phyloP scores from a whole-genome alignment of 2,113 vertebrate genomes.

The Xiphophorus couchianus region DNA sequence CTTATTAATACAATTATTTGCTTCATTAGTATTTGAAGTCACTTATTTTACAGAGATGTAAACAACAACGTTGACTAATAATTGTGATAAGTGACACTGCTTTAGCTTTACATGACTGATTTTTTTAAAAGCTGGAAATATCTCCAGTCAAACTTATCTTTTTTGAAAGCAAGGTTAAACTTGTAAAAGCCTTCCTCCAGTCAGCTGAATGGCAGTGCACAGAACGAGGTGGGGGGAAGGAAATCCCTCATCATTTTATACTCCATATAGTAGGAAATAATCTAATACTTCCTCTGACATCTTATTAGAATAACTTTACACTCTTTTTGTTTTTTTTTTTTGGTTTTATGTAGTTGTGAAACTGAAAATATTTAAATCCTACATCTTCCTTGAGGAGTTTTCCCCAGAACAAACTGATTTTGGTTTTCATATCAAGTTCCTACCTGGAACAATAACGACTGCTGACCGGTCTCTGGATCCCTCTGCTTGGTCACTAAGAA shows the following conservation, averaged over 20 bases:
- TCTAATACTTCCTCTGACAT: no score
- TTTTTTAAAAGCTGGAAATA: neutral
- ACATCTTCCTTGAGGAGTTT: no score
- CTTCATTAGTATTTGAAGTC: no score
- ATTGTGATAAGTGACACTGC: no score
- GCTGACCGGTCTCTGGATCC: constrained; percentile 91
- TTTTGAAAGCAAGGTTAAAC: no score
- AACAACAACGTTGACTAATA: no score
- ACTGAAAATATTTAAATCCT: no score
- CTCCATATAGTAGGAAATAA: no score
- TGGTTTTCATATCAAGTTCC: constrained; percentile 1
- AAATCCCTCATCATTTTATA: neutral
- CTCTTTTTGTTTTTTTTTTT: neutral
- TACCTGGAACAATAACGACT: constrained; percentile 97
- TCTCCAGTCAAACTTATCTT: neutral
- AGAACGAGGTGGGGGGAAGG: no score
- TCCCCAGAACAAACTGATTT: neutral
- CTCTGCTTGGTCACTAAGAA: constrained; percentile 94
- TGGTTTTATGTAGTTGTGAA: neutral
- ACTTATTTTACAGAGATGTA: no score
- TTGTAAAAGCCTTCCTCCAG: neutral
- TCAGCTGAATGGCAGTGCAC: neutral
- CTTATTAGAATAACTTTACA: no score
- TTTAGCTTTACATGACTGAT: neutral
- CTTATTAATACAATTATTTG: no score